Conservation (phyloP, 2,888 invertebrate genomes). For the Arrhopalites spinosus region DNA sequence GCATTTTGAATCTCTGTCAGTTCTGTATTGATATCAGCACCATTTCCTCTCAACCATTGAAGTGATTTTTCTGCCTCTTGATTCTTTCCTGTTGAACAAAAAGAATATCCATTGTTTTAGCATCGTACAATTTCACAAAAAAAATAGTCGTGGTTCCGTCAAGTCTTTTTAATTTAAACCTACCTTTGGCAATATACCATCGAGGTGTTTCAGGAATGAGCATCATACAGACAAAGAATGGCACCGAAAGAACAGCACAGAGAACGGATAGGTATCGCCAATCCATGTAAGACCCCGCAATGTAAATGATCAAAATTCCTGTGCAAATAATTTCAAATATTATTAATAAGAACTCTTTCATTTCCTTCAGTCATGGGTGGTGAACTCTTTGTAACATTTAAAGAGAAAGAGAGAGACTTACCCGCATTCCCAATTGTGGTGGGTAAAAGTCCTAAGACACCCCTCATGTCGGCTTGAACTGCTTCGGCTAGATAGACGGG, state of each 20-base stretch:
- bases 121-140: too few relatives aligned
- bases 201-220: conserved; percentile 90
- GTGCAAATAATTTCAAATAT: too few relatives aligned
- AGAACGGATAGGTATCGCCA: conserved; percentile 82
- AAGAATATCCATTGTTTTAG: not conserved
- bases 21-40: conserved; percentile 77
- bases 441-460: conserved; percentile 84
- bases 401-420: conserved; percentile 57
- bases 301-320: conserved; percentile 77
- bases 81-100: conserved; percentile 61
- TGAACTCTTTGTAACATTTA: conserved; percentile 29
- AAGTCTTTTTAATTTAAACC: too few relatives aligned
- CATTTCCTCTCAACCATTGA: conserved; percentile 79
- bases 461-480: conserved; percentile 86
- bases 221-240: conserved; percentile 78
- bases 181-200: conserved; percentile 80
- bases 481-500: conserved; percentile 94
- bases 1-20: conserved; percentile 73
- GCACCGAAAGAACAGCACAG: conserved; percentile 75
- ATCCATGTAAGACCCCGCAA: conserved; percentile 75
- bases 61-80: conserved; percentile 77
- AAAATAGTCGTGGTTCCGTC: too few relatives aligned
- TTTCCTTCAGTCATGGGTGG: not conserved
- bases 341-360: not conserved
- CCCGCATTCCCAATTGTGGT: conserved; percentile 84